Percentiles rank a stretch among this genome's conserved stretches.
Conservation (phyloP, 37 sponge, comb jelly and placozoan genomes). For the Agelas oroides region DNA sequence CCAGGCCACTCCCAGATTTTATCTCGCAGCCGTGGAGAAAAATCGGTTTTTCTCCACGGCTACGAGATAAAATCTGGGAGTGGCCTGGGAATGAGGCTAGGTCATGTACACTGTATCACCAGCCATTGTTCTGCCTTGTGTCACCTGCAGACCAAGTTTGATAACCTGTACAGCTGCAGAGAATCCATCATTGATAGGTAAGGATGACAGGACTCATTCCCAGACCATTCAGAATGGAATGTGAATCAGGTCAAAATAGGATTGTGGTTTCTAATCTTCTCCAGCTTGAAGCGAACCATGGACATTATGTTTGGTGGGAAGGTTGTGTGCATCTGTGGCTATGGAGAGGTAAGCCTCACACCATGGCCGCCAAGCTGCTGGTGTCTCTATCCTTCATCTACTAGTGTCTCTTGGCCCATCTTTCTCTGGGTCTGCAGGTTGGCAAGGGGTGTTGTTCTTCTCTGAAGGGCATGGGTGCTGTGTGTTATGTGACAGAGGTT, state of each 20-base stretch:
- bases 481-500: conserved; percentile 84
- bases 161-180: conserved; percentile 85
- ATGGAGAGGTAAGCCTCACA: conserved; percentile 82
- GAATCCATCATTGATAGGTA: conserved; percentile 89
- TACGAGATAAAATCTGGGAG: too few relatives aligned
- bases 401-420: background rate
- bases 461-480: conserved; percentile 82
- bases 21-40: too few relatives aligned
- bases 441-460: conserved; percentile 91
- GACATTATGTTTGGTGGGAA: conserved; percentile 93
- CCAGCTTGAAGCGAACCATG: conserved; percentile 75
- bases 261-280: background rate
- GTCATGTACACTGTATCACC: too few relatives aligned
- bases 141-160: conserved; percentile 82
- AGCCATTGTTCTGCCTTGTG: background rate
- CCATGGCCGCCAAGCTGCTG: background rate
- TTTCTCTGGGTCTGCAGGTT: conserved; percentile 67
- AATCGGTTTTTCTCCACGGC: too few relatives aligned
- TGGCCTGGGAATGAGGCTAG: too few relatives aligned
- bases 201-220: background rate
- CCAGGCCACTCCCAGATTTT: too few relatives aligned
- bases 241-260: too few relatives aligned
- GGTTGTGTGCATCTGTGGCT: conserved; percentile 79
- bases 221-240: too few relatives aligned
- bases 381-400: too few relatives aligned